Evolutionary conservation across 2,888 invertebrate species (phyloP).

Genomic region (Ellobium chinense): DNA sequence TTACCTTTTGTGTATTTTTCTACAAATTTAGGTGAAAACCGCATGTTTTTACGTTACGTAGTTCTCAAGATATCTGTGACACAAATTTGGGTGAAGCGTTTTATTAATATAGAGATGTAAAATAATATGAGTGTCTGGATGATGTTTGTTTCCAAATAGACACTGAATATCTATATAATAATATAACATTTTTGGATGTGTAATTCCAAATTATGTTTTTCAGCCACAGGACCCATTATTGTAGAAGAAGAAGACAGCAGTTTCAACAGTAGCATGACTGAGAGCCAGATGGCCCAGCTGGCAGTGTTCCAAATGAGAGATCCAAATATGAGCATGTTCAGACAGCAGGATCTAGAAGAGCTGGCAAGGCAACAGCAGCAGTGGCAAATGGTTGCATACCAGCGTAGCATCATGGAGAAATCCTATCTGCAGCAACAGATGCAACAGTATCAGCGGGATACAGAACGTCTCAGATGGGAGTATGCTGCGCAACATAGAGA

Average conservation of each 20-base stretch:
- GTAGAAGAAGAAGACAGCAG: conserved; percentile 43
- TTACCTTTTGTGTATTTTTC: no score
- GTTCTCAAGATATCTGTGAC: no score
- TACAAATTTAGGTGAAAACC: no score
- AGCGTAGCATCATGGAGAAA: conserved; percentile 49
- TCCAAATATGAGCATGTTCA: conserved; percentile 38
- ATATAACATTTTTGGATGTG: no score
- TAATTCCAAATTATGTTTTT: not conserved
- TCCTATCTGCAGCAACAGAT: conserved; percentile 47
- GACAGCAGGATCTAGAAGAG: conserved; percentile 46
- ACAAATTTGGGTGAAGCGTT: no score
- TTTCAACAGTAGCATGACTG: conserved; percentile 8
- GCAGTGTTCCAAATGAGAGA: conserved; percentile 46
- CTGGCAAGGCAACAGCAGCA: conserved; percentile 47
- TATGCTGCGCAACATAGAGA: conserved; percentile 36
- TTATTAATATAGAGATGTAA: no score
- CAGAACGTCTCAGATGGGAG: conserved; percentile 45
- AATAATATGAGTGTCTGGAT: no score
- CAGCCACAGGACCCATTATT: conserved; percentile 45
- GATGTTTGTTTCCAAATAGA: no score
- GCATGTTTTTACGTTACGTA: no score
- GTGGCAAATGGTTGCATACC: conserved; percentile 48
- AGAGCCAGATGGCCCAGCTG: conserved; percentile 41
- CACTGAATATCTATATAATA: no score
- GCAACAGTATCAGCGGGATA: conserved; percentile 46